A percentile compares a stretch with the other conserved stretches of the same genome.
Evolutionary conservation across 1,140 invertebrate species (phyloP).

Genomic region (Leptopilina clavipes): DNA sequence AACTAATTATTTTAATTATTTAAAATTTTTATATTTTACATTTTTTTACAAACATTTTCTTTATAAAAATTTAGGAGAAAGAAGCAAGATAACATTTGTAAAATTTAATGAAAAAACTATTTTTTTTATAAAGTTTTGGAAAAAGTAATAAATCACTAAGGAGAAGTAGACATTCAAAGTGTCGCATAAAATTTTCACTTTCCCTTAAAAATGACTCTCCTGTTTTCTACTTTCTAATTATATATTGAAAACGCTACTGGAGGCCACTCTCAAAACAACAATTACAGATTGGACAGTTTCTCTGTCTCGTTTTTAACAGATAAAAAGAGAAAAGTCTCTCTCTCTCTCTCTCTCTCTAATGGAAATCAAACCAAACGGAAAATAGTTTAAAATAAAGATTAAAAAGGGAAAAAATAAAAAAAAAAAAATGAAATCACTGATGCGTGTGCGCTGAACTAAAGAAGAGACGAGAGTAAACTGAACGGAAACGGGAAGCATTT

Average conservation of each 20-base stretch:
- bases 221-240: background rate
- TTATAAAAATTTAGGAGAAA: no score
- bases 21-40: no score
- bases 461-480: slow-evolving; percentile 8
- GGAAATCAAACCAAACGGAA: background rate
- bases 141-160: no score
- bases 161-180: no score
- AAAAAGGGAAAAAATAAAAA: background rate
- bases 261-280: slow-evolving; percentile 51
- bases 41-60: no score
- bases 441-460: background rate
- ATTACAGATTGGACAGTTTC: slow-evolving; percentile 60
- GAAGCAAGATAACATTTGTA: no score
- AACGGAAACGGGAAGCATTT: slow-evolving; percentile 38
- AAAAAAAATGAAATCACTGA: slow-evolving; percentile 7
- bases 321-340: slow-evolving; percentile 11
- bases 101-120: no score
- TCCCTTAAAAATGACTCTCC: no score
- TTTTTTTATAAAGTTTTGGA: no score
- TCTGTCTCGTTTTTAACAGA: slow-evolving; percentile 34
- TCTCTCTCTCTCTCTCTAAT: background rate
- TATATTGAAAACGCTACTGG: background rate
- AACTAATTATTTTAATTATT: no score
- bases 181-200: no score
- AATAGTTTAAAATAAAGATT: background rate